Evolutionary conservation across 1,140 invertebrate species (phyloP).

Genomic region (Hypothenemus hampei): DNA sequence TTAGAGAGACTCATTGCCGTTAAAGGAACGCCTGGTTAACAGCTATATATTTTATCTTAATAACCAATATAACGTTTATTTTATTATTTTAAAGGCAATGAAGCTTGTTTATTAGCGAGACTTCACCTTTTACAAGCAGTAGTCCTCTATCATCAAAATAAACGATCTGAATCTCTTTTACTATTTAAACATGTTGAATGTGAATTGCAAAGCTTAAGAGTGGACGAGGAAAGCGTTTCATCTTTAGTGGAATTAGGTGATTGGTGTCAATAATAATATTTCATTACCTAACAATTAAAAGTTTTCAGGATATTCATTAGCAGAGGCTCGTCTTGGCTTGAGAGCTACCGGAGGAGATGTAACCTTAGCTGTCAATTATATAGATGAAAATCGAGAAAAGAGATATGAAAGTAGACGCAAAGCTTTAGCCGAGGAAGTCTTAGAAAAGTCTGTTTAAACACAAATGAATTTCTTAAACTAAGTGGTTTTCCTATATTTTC

Average conservation of each 20-base stretch:
- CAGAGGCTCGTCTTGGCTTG: slow-evolving; percentile 61
- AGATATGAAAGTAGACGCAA: slow-evolving; percentile 49
- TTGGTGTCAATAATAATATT: not conserved
- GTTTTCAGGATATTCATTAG: slow-evolving; percentile 53
- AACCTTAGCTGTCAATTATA: slow-evolving; percentile 57
- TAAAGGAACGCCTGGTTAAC: slow-evolving; percentile 58
- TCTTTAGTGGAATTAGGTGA: slow-evolving; percentile 55
- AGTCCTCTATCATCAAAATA: slow-evolving; percentile 68
- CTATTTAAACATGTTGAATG: slow-evolving; percentile 55
- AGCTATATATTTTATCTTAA: not conserved
- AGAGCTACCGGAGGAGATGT: slow-evolving; percentile 57
- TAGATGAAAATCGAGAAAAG: slow-evolving; percentile 54
- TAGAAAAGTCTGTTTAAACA: slow-evolving; percentile 43
- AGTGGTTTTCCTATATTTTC: not conserved
- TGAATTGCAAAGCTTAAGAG: slow-evolving; percentile 57
- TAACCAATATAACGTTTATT: not conserved
- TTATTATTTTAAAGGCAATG: slow-evolving; percentile 47
- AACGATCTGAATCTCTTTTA: slow-evolving; percentile 52
- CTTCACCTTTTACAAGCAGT: slow-evolving; percentile 74
- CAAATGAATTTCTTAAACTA: no score
- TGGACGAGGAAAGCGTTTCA: slow-evolving; percentile 53
- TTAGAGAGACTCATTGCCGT: slow-evolving; percentile 62
- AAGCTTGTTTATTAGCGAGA: slow-evolving; percentile 66
- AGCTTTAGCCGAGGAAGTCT: slow-evolving; percentile 50
- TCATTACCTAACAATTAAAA: slow-evolving; percentile 18